Evolutionary conservation across 2,113 vertebrate genomes (phyloP).

Genomic region (Anguilla rostrata): DNA sequence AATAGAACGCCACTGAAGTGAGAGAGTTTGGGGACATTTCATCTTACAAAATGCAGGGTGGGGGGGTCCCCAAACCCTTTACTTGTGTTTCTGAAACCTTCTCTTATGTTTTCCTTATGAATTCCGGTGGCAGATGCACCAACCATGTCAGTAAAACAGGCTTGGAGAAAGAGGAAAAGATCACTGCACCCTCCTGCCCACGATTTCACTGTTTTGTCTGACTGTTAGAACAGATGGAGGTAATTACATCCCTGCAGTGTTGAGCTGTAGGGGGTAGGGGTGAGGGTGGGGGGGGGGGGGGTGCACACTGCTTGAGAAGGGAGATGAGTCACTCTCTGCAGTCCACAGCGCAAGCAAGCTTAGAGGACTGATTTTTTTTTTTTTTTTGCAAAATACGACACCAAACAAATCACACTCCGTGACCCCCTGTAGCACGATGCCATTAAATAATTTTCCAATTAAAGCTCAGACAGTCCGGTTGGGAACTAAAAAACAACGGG

Average conservation of each 20-base stretch:
- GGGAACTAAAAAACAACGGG: background rate
- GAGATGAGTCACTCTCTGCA: constrained; percentile 5
- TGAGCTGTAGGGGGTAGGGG: background rate
- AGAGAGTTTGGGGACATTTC: background rate
- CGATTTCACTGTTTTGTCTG: background rate
- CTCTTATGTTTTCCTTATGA: background rate
- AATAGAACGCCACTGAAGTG: background rate
- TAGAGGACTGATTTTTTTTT: no score
- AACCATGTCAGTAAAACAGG: background rate
- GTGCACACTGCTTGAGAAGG: background rate
- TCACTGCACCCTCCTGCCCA: background rate
- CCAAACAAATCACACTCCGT: background rate
- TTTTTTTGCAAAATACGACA: background rate
- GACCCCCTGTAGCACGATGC: background rate
- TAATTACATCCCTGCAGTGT: background rate
- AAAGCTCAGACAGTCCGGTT: background rate
- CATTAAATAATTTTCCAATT: background rate
- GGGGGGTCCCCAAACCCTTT: background rate
- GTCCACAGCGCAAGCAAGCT: background rate
- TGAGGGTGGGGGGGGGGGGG: background rate
- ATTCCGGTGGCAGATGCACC: background rate
- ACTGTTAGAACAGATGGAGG: background rate
- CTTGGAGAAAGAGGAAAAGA: background rate
- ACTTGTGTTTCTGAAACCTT: no score
- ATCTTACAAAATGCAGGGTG: background rate